phyloP scores from a whole-genome alignment of 2,113 vertebrate species.

The Bambusicola thoracicus region DNA sequence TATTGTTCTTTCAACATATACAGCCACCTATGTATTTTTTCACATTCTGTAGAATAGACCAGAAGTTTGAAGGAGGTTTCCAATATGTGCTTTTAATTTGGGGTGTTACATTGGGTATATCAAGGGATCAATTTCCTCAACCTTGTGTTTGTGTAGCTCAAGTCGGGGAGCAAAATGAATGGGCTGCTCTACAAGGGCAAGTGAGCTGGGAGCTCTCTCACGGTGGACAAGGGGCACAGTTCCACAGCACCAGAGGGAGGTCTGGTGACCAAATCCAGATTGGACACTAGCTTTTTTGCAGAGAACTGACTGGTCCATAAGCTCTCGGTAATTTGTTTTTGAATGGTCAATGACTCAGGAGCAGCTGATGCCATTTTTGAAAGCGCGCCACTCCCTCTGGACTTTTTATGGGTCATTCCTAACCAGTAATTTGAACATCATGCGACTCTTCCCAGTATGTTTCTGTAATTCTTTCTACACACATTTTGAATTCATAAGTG shows the following conservation, averaged over 20 bases:
- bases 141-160: background rate
- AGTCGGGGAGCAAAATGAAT: background rate
- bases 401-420: constrained; percentile 45
- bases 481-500: constrained; percentile 19
- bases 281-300: background rate
- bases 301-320: background rate
- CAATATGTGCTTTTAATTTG: background rate
- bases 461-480: constrained; percentile 26
- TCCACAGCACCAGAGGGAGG: background rate
- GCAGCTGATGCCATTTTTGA: constrained; percentile 54
- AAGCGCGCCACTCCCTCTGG: constrained; percentile 39
- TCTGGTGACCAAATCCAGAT: background rate
- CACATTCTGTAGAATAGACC: background rate
- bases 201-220: background rate
- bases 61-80: background rate
- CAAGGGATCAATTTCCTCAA: background rate
- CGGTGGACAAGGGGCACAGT: background rate
- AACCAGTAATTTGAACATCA: constrained; percentile 6
- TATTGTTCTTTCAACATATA: background rate
- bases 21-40: background rate
- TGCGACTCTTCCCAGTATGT: background rate
- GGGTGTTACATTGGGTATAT: background rate
- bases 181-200: background rate
- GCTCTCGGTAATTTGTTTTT: constrained; percentile 24
- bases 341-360: constrained; percentile 48